Evolutionary conservation across 2,797 vertebrate genomes (phyloP), one percentile per base, ranked within the genome.

Genomic region (Buphagus erythrorhynchus): DNA sequence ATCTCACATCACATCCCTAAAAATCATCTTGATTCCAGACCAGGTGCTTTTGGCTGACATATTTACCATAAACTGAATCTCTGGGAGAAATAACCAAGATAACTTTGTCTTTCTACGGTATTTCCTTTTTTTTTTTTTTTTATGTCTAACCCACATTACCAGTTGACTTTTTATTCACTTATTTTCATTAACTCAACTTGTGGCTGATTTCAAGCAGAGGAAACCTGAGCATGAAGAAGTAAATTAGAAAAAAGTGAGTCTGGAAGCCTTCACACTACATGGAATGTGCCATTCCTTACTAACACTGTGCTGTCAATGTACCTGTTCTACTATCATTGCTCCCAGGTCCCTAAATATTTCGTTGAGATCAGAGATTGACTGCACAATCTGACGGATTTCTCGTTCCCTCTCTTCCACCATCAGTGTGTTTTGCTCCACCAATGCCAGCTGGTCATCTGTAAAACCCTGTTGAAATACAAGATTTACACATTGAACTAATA

Each of bases 341-440:
- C 99, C 99, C 91, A 99, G 97, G 91, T 99, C 99, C 88, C 99
- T 97, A 93, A 99, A 99, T 96, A 99, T 98, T 86, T 99, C 99
- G 69, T 99, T 99, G 87, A 99, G 99, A 97, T 99, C 99, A 0
- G 99, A 99, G 96, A 99, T 99, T 65, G 99, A 99, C 96, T 99
- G 99, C 28, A 99, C 98, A 33, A 99, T 99, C 92, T 99, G 99
- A 36, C 99, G 97, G 74, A 99, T 99, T 97, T 99, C 99, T 57
- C 98, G 92, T 95, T 99, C 99, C 46, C 99, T 94, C 91, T 99
- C 99, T 91, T 99, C 99, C 82, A 99, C 99, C 98, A 99, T 95
- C 72, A 99, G 95, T 0, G 99, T 98, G 96, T 99, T 99, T 95
- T 99, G 98, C 84, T 99, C 98, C 93, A 99, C 99, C 97, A 99